phyloP scores from a whole-genome alignment of 2,888 invertebrate species.

The Geotrupes spiniger region DNA sequence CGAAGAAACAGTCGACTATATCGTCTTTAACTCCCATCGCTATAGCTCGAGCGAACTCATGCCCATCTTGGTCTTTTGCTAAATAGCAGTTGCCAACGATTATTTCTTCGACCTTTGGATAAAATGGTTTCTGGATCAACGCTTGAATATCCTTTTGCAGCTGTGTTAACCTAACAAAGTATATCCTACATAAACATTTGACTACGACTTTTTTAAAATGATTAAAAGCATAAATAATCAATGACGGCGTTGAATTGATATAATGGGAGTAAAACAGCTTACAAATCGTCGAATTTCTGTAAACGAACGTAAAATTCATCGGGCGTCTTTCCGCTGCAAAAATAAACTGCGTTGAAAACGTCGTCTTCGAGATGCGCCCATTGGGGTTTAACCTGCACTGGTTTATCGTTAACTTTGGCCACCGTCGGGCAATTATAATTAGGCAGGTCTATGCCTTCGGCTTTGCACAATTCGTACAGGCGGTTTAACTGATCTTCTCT shows the following conservation, averaged over 20 bases:
- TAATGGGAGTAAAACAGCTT: conserved; percentile 23
- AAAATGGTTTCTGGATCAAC: conserved; percentile 22
- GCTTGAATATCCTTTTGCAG: conserved; percentile 51
- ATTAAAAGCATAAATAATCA: not conserved
- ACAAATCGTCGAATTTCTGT: conserved; percentile 51
- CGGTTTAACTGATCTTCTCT: conserved; percentile 54
- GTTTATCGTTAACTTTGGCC: conserved; percentile 20
- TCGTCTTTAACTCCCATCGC: conserved; percentile 46
- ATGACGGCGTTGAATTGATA: not conserved
- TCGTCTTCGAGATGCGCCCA: conserved; percentile 56
- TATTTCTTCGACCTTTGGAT: conserved; percentile 37
- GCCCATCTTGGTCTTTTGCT: conserved; percentile 53
- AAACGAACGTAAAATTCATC: conserved; percentile 54
- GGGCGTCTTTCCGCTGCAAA: conserved; percentile 51
- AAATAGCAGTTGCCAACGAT: conserved; percentile 52
- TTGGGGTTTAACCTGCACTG: conserved; percentile 33
- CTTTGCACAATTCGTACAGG: conserved; percentile 52
- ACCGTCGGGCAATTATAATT: conserved; percentile 28
- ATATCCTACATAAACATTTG: too few relatives aligned
- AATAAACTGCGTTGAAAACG: conserved; percentile 48
- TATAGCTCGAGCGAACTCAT: conserved; percentile 51
- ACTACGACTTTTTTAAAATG: not conserved
- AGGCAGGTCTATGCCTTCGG: conserved; percentile 41
- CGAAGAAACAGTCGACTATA: conserved; percentile 57
- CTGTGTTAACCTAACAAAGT: conserved; percentile 37